Conservation (phyloP, 2,888 invertebrate species). For the Actias luna region DNA sequence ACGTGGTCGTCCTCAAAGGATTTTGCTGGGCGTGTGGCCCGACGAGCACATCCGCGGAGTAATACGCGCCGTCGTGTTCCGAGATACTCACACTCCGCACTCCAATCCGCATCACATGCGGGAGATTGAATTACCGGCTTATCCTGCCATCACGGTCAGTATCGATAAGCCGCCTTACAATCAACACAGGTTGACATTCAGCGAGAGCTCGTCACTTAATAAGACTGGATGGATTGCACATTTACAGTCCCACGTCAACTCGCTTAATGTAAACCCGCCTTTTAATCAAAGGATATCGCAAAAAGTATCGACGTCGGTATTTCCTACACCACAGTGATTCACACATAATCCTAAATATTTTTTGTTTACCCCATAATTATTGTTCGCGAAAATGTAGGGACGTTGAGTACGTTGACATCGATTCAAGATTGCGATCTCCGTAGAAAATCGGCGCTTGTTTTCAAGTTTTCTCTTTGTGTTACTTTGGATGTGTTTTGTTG, state of each 20-base stretch:
- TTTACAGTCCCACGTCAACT: background rate
- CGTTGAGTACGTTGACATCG: slow-evolving; percentile 17
- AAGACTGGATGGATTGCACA: background rate
- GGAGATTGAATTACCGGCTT: slow-evolving; percentile 83
- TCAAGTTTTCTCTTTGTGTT: slow-evolving; percentile 14
- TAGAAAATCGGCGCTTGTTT: slow-evolving; percentile 14
- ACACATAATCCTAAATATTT: slow-evolving; percentile 1
- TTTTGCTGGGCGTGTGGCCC: slow-evolving; percentile 95
- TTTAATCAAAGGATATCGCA: slow-evolving; percentile 16
- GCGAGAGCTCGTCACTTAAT: background rate
- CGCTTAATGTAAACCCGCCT: slow-evolving; percentile 14
- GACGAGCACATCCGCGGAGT: slow-evolving; percentile 96
- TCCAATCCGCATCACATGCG: slow-evolving; percentile 88
- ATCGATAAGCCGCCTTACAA: slow-evolving; percentile 31
- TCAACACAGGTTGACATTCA: background rate
- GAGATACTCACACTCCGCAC: slow-evolving; percentile 87
- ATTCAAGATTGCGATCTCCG: slow-evolving; percentile 25
- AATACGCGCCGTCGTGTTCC: slow-evolving; percentile 94
- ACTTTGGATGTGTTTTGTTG: slow-evolving; percentile 17
- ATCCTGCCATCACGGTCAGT: slow-evolving; percentile 77
- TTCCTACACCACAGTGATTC: slow-evolving; percentile 9
- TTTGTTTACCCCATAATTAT: slow-evolving; percentile 14
- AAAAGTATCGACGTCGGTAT: slow-evolving; percentile 10
- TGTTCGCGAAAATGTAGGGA: slow-evolving; percentile 16
- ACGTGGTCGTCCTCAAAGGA: slow-evolving; percentile 94